A percentile compares a stretch with the other conserved stretches of the same genome.
Evolutionary conservation across 2,797 vertebrate genomes (phyloP).

Genomic region (Characodon lateralis): DNA sequence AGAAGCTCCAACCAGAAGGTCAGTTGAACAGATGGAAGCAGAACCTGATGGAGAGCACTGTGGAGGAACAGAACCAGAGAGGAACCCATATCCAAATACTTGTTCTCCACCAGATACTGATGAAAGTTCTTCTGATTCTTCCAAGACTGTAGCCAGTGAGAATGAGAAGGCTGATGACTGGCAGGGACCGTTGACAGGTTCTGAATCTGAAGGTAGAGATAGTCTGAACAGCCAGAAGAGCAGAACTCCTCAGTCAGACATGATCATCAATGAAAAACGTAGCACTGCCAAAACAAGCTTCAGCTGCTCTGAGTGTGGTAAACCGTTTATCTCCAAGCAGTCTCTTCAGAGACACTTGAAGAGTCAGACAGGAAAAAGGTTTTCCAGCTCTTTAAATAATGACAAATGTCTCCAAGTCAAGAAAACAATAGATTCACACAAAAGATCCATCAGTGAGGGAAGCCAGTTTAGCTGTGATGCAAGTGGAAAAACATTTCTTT

Average conservation of each 20-base stretch:
- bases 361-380: background rate
- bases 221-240: background rate
- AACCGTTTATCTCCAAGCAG: background rate
- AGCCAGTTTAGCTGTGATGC: background rate
- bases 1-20: background rate
- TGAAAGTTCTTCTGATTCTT: conserved; percentile 4
- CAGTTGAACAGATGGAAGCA: background rate
- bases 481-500: conserved; percentile 2
- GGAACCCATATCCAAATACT: background rate
- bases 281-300: background rate
- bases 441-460: background rate
- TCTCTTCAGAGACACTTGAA: conserved; percentile 7
- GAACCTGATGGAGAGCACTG: conserved; percentile 9
- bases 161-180: background rate
- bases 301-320: background rate
- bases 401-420: background rate
- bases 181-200: conserved; percentile 1
- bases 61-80: conserved; percentile 4
- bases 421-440: background rate
- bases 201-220: background rate
- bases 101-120: background rate
- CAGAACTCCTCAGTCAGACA: background rate
- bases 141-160: conserved; percentile 2
- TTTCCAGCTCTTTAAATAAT: background rate
- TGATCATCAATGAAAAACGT: background rate